These are phyloP conservation scores for Chaetops frenatus DNA, from an alignment of 2,113 vertebrate genomes.

Conservation along the genomic window DNA sequence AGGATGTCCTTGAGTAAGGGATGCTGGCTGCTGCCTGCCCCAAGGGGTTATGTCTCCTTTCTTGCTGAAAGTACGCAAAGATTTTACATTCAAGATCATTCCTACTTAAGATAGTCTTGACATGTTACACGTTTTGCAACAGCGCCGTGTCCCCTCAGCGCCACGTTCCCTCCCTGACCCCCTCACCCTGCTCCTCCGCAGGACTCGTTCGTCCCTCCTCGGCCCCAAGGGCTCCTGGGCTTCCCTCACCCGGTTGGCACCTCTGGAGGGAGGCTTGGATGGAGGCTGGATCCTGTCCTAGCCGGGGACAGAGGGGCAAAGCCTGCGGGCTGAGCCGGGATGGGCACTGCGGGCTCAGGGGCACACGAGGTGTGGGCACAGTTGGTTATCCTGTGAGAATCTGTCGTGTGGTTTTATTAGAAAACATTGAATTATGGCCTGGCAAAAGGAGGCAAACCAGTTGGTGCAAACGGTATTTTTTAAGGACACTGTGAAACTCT, in stretches of 20 bases:
- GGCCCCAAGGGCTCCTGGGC: not conserved
- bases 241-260: accelerated
- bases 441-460: not conserved
- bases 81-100: not conserved
- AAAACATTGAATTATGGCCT: not conserved
- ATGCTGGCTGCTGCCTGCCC: not conserved
- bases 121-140: not conserved
- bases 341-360: not conserved
- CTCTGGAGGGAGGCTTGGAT: not conserved
- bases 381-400: accelerated
- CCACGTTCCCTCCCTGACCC: too few relatives aligned
- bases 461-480: not conserved
- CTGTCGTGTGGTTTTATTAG: not conserved
- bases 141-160: not conserved
- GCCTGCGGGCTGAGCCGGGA: not conserved
- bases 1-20: not conserved
- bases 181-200: too few relatives aligned
- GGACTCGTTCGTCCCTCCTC: too few relatives aligned
- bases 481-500: too few relatives aligned
- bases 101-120: not conserved
- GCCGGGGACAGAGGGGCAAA: not conserved
- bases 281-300: not conserved
- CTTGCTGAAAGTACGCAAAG: not conserved
- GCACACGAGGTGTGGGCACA: accelerated
- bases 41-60: not conserved